Base-by-base conservation (phyloP, 37 sponge, comb jelly and placozoan species). In the Bolinopsis microptera region DNA sequence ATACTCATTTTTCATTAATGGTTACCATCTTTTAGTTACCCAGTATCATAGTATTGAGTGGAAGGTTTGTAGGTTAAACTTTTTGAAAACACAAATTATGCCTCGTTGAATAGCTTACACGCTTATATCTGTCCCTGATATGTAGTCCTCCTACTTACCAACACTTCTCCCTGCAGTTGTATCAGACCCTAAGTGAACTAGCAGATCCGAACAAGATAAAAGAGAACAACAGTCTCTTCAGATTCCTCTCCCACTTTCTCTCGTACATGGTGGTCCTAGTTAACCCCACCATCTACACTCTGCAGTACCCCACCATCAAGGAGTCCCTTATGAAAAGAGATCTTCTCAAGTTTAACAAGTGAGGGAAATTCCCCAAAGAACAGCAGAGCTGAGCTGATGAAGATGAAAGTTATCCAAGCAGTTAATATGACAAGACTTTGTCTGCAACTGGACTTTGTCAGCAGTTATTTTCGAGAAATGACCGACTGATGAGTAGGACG, bases 291-390 rank as follows among this genome's bases (percentile, higher is more conserved):
- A 86, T 86, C 61, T 86, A 86, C 90, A 86, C 61, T 28, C 2
- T 86, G 23, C 90, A 86, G 36, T 86, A 86, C 61, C 61, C 41
- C 2, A 86, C 90, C 61, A 86, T 86, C 90, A 86, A 86, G 90
- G 61, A 41, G 28, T 41, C 61, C 31, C 41, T 86, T 25, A 34
- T 86, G 25, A 86, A 86, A 25, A 40, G 34, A 25, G 90, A 86
- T 9, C 16, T 86, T 3, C 90, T 86, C 27, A 39, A 41, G 8
- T 32, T 77, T n/a, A n/a, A n/a, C 80, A 33, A 77, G 80, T 72
- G 74, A 72, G 3, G 30, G 30, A n/a, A 5, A 67, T 18, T 13
- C 18, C 18, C 68, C 13, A 13, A 67, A 67, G 68, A 67, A 67
- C 18, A 67, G 13, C 68, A 67, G 18, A 67, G 68, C n/a, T n/a